A percentile compares a stretch with the other conserved stretches of the same genome.
Conservation (phyloP, 2,797 vertebrate genomes). For the Siniperca scherzeri region DNA sequence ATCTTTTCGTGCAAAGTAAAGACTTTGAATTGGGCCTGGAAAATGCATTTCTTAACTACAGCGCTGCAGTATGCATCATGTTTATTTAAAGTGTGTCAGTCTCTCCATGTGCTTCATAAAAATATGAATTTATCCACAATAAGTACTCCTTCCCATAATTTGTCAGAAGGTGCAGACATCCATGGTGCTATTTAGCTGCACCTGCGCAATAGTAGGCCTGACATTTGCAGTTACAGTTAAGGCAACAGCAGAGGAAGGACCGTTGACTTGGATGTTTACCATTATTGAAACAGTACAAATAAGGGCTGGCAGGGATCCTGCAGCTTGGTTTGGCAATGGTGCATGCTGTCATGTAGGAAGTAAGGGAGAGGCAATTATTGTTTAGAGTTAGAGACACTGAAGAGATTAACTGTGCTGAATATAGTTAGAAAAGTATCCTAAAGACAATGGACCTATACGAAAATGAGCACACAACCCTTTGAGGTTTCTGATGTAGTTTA, state of each 20-base stretch:
- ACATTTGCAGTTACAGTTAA: neutral
- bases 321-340: neutral
- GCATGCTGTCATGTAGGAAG: neutral
- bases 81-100: neutral
- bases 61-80: neutral
- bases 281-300: slow-evolving; percentile 14
- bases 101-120: neutral
- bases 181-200: slow-evolving; percentile 1
- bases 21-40: slow-evolving; percentile 8
- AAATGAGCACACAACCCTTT: neutral
- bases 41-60: slow-evolving; percentile 7
- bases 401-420: neutral
- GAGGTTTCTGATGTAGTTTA: neutral
- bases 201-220: neutral
- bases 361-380: neutral
- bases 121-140: neutral
- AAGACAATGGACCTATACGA: neutral
- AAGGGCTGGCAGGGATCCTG: slow-evolving; percentile 8
- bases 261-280: neutral
- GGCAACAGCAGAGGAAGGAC: neutral
- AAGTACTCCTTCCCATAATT: neutral
- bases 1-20: slow-evolving; percentile 2
- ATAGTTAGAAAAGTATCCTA: neutral
- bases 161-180: neutral
- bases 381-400: neutral